phyloP scores from a whole-genome alignment of 2,888 invertebrate genomes.

The Patella depressa region DNA sequence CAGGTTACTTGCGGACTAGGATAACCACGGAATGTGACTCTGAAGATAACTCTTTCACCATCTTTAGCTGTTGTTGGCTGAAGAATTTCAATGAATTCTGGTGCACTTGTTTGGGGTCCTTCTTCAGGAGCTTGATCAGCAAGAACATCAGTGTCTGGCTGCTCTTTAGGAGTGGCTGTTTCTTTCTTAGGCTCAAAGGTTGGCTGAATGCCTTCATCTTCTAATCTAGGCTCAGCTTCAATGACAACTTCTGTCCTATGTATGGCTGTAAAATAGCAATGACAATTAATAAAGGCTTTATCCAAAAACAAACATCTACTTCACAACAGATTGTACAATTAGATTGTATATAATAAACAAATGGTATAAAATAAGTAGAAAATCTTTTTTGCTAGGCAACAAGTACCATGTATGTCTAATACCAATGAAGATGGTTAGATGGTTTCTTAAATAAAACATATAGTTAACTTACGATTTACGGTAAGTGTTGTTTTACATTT shows the following conservation, averaged over 20 bases:
- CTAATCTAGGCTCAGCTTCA: slow-evolving; percentile 13
- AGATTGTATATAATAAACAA: neutral
- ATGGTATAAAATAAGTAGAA: no score
- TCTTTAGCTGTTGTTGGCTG: slow-evolving; percentile 87
- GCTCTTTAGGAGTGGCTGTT: slow-evolving; percentile 35
- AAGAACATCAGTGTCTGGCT: slow-evolving; percentile 25
- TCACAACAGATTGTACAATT: neutral
- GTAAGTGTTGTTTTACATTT: slow-evolving; percentile 65
- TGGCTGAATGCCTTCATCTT: slow-evolving; percentile 12
- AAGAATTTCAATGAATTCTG: slow-evolving; percentile 83
- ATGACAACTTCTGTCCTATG: slow-evolving; percentile 37
- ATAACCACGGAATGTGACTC: slow-evolving; percentile 57
- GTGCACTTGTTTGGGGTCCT: slow-evolving; percentile 82
- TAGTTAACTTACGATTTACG: slow-evolving; percentile 63
- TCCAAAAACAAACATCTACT: neutral
- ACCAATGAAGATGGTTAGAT: no score
- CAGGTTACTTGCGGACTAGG: slow-evolving; percentile 68
- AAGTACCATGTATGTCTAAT: no score
- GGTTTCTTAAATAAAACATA: no score
- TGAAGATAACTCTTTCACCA: slow-evolving; percentile 79
- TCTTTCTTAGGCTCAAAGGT: slow-evolving; percentile 38
- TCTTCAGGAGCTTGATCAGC: slow-evolving; percentile 52
- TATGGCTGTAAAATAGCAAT: slow-evolving; percentile 26
- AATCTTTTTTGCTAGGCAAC: no score
- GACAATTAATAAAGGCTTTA: neutral